Conservation (phyloP, 2,113 vertebrate species). For the Tinamus guttatus region DNA sequence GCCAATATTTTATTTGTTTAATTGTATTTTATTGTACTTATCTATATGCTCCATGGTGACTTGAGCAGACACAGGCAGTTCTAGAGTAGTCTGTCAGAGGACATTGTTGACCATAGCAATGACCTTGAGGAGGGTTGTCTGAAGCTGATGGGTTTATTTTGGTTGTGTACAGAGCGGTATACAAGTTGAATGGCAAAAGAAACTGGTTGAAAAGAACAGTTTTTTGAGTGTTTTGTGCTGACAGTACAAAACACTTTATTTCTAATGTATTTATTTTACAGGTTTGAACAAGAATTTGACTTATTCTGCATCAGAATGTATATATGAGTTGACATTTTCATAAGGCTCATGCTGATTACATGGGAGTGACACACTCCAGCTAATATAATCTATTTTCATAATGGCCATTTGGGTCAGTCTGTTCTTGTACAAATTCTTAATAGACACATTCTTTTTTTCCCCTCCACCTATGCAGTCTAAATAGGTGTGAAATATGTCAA, state of each 20-base stretch:
- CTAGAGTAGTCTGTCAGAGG: neutral
- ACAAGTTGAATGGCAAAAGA: neutral
- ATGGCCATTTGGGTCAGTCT: constrained; percentile 73
- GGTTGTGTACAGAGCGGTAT: neutral
- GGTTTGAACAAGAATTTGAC: constrained; percentile 10
- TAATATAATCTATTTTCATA: constrained; percentile 63
- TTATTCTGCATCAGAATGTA: constrained; percentile 32
- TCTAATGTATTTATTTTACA: constrained; percentile 36
- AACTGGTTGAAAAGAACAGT: neutral
- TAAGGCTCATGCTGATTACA: constrained; percentile 54
- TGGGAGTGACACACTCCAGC: constrained; percentile 32
- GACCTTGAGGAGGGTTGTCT: constrained; percentile 21
- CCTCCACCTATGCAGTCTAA: neutral
- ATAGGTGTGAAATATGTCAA: constrained; percentile 13
- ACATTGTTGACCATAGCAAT: constrained; percentile 17
- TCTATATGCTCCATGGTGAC: neutral
- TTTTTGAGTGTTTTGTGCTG: neutral
- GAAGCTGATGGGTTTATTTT: constrained; percentile 43
- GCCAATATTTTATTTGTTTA: no score
- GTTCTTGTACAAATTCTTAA: constrained; percentile 72
- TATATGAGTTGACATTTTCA: constrained; percentile 60
- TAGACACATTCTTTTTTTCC: constrained; percentile 36
- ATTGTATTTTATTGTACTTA: no score
- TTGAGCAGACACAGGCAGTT: neutral
- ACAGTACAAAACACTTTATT: neutral